phyloP scores from a whole-genome alignment of 2,113 vertebrate genomes.

The Cacatua alba region DNA sequence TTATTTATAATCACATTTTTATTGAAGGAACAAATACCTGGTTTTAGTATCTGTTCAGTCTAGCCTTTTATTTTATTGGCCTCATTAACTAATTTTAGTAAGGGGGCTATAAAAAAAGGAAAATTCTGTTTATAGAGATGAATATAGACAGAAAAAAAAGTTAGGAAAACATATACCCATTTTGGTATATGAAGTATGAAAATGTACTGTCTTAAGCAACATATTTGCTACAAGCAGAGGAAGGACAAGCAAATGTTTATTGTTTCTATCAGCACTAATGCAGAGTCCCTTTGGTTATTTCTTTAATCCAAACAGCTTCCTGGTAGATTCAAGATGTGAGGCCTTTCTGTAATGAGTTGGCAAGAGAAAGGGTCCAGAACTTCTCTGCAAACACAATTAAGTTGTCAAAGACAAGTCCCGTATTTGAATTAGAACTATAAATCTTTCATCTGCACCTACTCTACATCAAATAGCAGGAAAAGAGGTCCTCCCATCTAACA shows the following conservation, averaged over 20 bases:
- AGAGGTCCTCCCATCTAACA: slow-evolving; percentile 13
- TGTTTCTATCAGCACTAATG: not conserved
- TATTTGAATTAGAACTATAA: slow-evolving; percentile 58
- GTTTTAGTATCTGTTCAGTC: not conserved
- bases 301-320: slow-evolving; percentile 47
- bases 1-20: not conserved
- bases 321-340: slow-evolving; percentile 39
- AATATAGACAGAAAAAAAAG: not conserved
- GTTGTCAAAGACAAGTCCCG: slow-evolving; percentile 45
- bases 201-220: not conserved
- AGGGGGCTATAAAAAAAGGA: not conserved
- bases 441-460: slow-evolving; percentile 46
- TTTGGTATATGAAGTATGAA: not conserved
- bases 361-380: slow-evolving; percentile 47
- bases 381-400: slow-evolving; percentile 67
- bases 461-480: slow-evolving; percentile 45
- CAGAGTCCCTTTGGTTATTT: not conserved
- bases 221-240: not conserved
- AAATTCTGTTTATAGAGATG: not conserved
- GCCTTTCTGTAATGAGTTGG: slow-evolving; percentile 21
- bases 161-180: not conserved
- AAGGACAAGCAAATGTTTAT: not conserved
- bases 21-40: not conserved
- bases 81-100: not conserved
- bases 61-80: not conserved